phyloP scores from a whole-genome alignment of 2,888 invertebrate genomes.

The Polydrusus pterygomalis region DNA sequence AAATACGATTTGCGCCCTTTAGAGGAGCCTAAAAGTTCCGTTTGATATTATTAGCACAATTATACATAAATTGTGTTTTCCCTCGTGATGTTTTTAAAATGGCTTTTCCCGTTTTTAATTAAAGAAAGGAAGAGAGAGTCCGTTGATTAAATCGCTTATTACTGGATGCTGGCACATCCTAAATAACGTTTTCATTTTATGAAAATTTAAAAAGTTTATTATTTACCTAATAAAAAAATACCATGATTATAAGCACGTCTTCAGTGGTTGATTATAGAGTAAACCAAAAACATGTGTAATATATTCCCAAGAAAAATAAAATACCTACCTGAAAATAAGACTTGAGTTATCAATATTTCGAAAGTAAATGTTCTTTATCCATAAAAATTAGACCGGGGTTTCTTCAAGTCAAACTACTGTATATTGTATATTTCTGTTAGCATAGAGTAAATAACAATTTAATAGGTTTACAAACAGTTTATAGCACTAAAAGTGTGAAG shows the following conservation, averaged over 20 bases:
- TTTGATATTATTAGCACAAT: slow-evolving; percentile 22
- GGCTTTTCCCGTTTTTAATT: slow-evolving; percentile 6
- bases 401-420: too few species aligned
- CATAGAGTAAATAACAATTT: background rate
- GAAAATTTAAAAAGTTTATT: background rate
- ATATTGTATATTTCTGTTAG: background rate
- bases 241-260: too few species aligned
- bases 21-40: slow-evolving; percentile 13
- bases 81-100: slow-evolving; percentile 7
- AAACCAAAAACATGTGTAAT: too few species aligned
- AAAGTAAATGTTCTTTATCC: too few species aligned
- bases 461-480: background rate
- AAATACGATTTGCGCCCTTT: slow-evolving; percentile 19
- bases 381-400: too few species aligned
- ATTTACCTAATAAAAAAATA: too few species aligned
- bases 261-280: too few species aligned
- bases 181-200: background rate
- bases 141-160: background rate
- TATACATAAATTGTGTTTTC: slow-evolving; percentile 25
- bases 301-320: too few species aligned
- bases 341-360: too few species aligned
- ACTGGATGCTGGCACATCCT: slow-evolving; percentile 1
- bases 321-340: too few species aligned
- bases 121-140: slow-evolving; percentile 1
- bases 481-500: background rate